Percentiles rank a stretch among this genome's conserved stretches.
These are phyloP conservation scores for Drosophila varians DNA, from an alignment of 1,140 invertebrate genomes.

Conservation along the genomic window DNA sequence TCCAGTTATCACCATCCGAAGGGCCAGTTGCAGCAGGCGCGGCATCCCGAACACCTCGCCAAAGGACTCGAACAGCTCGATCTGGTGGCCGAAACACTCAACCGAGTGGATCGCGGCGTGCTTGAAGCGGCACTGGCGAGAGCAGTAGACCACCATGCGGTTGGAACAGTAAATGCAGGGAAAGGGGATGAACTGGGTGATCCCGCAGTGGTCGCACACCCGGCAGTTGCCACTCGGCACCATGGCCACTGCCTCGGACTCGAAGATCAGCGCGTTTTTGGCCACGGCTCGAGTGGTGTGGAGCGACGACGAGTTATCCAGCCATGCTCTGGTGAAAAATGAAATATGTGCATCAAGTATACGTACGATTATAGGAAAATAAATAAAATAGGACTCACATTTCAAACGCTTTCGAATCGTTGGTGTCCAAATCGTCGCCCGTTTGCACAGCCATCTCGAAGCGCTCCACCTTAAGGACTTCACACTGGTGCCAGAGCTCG, in stretches of 20 bases:
- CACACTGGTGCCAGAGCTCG: conserved; percentile 68
- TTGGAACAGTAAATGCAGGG: conserved; percentile 74
- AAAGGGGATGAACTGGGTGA: conserved; percentile 64
- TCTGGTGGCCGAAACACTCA: conserved; percentile 66
- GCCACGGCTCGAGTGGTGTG: conserved; percentile 52
- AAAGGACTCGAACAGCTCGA: conserved; percentile 65
- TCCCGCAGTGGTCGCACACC: conserved; percentile 63
- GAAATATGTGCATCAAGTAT: neutral
- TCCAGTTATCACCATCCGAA: conserved; percentile 61
- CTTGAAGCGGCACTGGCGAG: conserved; percentile 60
- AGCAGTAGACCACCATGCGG: conserved; percentile 65
- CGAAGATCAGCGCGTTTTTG: conserved; percentile 55
- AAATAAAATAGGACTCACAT: conserved; percentile 51
- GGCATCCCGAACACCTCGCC: conserved; percentile 57
- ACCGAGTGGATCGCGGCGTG: conserved; percentile 63
- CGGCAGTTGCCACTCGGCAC: conserved; percentile 64
- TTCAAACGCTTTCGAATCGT: conserved; percentile 59
- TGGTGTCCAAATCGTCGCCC: conserved; percentile 56
- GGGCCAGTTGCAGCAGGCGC: conserved; percentile 57
- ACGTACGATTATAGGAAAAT: too few relatives aligned
- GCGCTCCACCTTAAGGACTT: conserved; percentile 62
- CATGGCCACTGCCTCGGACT: conserved; percentile 55
- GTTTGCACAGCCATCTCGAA: conserved; percentile 68
- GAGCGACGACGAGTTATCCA: conserved; percentile 55
- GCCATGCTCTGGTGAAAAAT: conserved; percentile 48